Percentiles rank a stretch among this genome's conserved stretches.
phyloP scores from a whole-genome alignment of 2,113 vertebrate genomes.

The Spizaetus ornatus region DNA sequence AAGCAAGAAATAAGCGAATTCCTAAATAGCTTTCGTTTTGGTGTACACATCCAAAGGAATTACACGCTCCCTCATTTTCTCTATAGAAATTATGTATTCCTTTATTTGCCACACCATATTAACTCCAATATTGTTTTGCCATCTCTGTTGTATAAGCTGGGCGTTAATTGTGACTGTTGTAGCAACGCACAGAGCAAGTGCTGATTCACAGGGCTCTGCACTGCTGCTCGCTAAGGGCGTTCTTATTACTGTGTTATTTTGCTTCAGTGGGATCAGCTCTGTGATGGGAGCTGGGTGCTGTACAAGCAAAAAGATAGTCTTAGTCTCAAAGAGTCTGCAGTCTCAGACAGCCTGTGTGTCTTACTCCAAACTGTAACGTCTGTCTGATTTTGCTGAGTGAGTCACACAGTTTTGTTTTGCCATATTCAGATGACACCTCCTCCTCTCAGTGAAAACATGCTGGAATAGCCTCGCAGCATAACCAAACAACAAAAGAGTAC shows the following conservation, averaged over 20 bases:
- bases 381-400: slow-evolving; percentile 6
- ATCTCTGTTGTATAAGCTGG: neutral
- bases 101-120: neutral
- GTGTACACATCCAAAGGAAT: neutral
- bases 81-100: neutral
- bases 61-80: neutral
- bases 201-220: neutral
- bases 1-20: neutral
- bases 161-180: neutral
- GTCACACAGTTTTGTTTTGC: slow-evolving; percentile 50
- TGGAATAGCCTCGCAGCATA: slow-evolving; percentile 23
- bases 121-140: neutral
- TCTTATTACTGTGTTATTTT: rapidly evolving
- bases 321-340: neutral
- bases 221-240: neutral
- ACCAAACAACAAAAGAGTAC: slow-evolving; percentile 31
- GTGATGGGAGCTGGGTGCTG: neutral
- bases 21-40: neutral
- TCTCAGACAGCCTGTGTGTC: neutral
- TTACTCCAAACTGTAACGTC: neutral
- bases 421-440: slow-evolving; percentile 51
- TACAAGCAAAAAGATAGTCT: neutral
- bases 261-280: neutral
- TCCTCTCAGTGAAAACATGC: slow-evolving; percentile 38
- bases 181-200: neutral